These are phyloP conservation scores for Mongoloraphidia duomilia DNA, from an alignment of 2,888 invertebrate species.

Conservation along the genomic window DNA sequence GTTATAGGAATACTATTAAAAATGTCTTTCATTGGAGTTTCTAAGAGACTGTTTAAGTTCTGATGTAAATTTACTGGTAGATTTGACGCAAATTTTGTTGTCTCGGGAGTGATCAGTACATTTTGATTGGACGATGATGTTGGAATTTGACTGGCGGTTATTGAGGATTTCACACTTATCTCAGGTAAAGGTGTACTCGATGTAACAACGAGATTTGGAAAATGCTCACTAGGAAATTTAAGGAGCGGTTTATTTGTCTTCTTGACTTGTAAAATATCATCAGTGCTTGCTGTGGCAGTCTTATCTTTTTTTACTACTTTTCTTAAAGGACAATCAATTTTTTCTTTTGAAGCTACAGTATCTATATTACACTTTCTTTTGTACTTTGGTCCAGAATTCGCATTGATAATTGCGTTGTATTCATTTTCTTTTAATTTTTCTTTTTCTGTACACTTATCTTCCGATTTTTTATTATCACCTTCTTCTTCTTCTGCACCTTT, in stretches of 20 bases:
- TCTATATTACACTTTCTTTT: slow-evolving; percentile 21
- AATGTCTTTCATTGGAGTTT: slow-evolving; percentile 19
- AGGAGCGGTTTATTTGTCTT: too few relatives aligned
- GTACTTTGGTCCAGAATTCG: slow-evolving; percentile 15
- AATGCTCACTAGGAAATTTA: too few relatives aligned
- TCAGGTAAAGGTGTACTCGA: too few relatives aligned
- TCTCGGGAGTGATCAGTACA: slow-evolving; percentile 10
- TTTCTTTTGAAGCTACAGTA: slow-evolving; percentile 2
- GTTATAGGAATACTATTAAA: slow-evolving; percentile 19
- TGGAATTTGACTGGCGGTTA: background rate
- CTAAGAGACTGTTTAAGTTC: slow-evolving; percentile 19
- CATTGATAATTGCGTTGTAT: slow-evolving; percentile 12
- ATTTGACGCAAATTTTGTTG: slow-evolving; percentile 5
- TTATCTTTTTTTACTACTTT: too few relatives aligned
- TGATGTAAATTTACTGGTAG: slow-evolving; percentile 14
- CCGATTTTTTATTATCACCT: background rate
- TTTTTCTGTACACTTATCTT: slow-evolving; percentile 1
- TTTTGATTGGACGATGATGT: background rate
- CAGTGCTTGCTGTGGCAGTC: too few relatives aligned
- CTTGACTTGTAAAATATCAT: too few relatives aligned
- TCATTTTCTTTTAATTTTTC: background rate
- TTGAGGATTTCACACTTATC: background rate
- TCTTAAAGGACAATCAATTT: too few relatives aligned
- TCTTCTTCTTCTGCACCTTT: slow-evolving; percentile 3
- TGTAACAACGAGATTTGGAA: too few relatives aligned